A percentile compares a stretch with the other conserved stretches of the same genome.
Conservation (phyloP, 2,888 invertebrate species). For the Seladonia tumulorum region DNA sequence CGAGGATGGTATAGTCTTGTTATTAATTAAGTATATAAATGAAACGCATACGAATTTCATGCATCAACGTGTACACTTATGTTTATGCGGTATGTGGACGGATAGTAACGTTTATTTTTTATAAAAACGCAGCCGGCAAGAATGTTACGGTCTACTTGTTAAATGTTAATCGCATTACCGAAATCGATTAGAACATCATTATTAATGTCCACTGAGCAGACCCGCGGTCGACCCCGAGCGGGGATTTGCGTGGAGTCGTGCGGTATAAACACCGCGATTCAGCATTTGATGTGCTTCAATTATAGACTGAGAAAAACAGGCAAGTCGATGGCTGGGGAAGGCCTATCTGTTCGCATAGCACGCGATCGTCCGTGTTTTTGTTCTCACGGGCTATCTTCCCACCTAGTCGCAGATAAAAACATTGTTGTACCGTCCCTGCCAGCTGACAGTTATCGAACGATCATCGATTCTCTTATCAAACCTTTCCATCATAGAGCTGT, state of each 20-base stretch:
- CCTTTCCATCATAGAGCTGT: background rate
- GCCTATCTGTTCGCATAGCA: constrained; percentile 15
- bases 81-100: background rate
- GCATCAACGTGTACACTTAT: background rate
- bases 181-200: constrained; percentile 13
- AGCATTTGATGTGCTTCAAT: constrained; percentile 64
- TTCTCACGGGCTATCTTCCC: background rate
- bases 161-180: constrained; percentile 14
- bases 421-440: background rate
- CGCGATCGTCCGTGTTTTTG: background rate
- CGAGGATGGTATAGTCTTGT: background rate
- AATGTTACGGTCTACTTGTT: background rate
- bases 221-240: constrained; percentile 28
- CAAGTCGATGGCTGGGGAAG: constrained; percentile 31
- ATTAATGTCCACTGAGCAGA: constrained; percentile 24
- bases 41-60: background rate
- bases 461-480: background rate
- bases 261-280: constrained; percentile 43
- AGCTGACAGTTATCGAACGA: background rate
- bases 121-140: background rate
- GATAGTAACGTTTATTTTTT: background rate
- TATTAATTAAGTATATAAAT: background rate
- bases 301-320: constrained; percentile 22
- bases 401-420: background rate
- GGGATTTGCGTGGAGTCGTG: constrained; percentile 41